Conservation (phyloP, 2,113 vertebrate species). For the Xiphias gladius region DNA sequence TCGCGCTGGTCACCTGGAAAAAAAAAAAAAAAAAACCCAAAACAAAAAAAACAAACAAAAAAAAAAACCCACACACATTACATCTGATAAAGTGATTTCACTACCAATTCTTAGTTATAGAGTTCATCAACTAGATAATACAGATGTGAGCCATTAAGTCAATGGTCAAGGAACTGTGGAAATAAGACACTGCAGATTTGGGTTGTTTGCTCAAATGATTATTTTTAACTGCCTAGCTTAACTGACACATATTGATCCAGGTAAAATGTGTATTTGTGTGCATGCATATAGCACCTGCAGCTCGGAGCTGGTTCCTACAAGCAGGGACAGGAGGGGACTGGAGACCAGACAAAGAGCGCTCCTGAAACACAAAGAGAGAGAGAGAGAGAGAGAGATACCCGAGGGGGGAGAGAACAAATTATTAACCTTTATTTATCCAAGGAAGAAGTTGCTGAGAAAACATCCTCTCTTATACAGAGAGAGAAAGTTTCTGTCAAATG, state of each 20-base stretch:
- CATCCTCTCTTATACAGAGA: background rate
- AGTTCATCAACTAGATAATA: background rate
- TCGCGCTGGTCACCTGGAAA: slow-evolving; percentile 86
- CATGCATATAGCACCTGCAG: slow-evolving; percentile 82
- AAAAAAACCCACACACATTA: slow-evolving; percentile 12
- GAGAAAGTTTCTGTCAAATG: background rate
- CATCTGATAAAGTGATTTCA: background rate
- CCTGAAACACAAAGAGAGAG: slow-evolving; percentile 73
- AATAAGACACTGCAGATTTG: background rate
- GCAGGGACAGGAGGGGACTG: slow-evolving; percentile 93
- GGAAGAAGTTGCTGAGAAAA: background rate
- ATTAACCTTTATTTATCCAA: background rate
- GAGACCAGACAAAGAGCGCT: slow-evolving; percentile 81
- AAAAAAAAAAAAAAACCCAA: too few relatives aligned
- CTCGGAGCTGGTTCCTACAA: slow-evolving; percentile 90
- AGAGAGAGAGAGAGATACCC: background rate
- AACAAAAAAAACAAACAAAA: too few relatives aligned
- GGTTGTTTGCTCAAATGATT: background rate
- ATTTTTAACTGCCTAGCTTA: background rate
- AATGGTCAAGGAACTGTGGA: background rate
- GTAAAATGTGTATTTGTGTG: background rate
- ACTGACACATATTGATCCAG: background rate
- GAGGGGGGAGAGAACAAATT: background rate
- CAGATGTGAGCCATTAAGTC: background rate
- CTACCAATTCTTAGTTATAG: background rate